Conservation (phyloP, 2,113 vertebrate species). For the Aptenodytes forsteri region DNA sequence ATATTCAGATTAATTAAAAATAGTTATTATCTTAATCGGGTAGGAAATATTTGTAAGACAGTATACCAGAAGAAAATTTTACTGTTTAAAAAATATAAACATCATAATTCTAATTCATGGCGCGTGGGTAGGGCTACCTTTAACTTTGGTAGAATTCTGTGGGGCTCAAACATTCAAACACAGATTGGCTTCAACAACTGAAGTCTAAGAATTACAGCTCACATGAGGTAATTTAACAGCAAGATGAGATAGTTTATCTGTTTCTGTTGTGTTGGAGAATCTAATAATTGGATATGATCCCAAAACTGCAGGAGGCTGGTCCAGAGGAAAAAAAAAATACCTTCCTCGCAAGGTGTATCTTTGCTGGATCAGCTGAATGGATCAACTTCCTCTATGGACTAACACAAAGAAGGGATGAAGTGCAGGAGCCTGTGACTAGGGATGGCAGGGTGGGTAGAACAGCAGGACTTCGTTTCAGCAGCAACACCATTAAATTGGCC, state of each 20-base stretch:
- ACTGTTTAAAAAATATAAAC: neutral
- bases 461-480: neutral
- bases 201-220: neutral
- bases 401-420: neutral
- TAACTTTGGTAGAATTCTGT: neutral
- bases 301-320: neutral
- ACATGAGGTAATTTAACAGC: neutral
- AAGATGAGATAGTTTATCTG: neutral
- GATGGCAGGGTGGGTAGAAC: neutral
- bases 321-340: accelerated
- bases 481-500: neutral
- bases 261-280: neutral
- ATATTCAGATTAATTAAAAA: neutral
- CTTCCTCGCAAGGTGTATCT: neutral
- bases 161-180: neutral
- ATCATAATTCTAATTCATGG: neutral
- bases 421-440: neutral
- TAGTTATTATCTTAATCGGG: neutral
- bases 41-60: neutral
- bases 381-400: neutral
- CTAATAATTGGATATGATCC: neutral
- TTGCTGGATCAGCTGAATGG: neutral
- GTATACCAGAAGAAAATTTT: neutral
- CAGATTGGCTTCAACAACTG: neutral
- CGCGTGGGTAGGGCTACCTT: accelerated